Evolutionary conservation across 2,113 vertebrate species (phyloP), one percentile per base, ranked within the genome.

Genomic region (Parus major): DNA sequence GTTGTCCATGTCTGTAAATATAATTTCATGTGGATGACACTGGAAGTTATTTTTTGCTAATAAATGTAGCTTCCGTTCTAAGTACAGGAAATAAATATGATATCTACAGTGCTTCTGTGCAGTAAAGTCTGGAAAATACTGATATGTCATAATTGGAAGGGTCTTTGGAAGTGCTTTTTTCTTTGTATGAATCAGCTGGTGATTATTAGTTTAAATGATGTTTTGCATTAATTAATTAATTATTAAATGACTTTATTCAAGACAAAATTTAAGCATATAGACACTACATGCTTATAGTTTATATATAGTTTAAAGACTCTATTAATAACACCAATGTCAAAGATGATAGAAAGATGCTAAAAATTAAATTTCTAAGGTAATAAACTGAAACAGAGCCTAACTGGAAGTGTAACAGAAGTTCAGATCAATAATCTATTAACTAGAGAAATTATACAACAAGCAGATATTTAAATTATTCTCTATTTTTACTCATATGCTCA

Each of bases 181-280:
- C 13, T 68, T 50, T 49, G 4, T 41, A 56, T 0, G 0, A 44
- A 53, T 72, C 52, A 25, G 9, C 5, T 66, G 10, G 13, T 33
- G 6, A 11, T 86, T 56, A 50, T 3, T 57, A 12, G 2, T 39
- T 93, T 75, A 78, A 88, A 52, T 0, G 1, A 20, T 64, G 12
- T 10, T 73, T 90, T 2, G 0, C 42, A 57, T 39, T 42, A 64
- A 55, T 39, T 39, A 39, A 39, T 39, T 39, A 39, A 39, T 12
- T 39, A 39, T 39, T 39, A 36, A 39, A 39, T 75, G 11, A 61
- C 75, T 72, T 82, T 42, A 50, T 57, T 90, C 29, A 70, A 68
- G 27, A 9, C 5, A 75, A 52, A 22, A 64, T 10, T 47, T 87
- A 60, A 73, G 25, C 12, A 60, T 8, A 21, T 14, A 23, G 7